These are phyloP conservation scores for Diploscapter pachys DNA, from an alignment of 1,140 invertebrate species.

Conservation along the genomic window DNA sequence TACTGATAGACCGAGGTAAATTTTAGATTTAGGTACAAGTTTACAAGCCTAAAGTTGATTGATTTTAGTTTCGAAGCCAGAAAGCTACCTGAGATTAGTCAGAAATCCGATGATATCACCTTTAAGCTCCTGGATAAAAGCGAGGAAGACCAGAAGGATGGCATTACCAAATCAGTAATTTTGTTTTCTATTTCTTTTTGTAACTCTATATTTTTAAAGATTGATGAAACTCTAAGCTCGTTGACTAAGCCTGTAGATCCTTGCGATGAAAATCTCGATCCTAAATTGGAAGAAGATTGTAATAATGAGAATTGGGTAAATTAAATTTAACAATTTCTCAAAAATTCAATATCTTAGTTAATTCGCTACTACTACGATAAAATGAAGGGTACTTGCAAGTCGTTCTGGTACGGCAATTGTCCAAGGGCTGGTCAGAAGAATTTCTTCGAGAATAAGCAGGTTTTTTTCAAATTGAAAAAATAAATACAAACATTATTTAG, in stretches of 20 bases:
- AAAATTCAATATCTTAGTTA: neutral
- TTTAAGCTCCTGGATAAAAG: neutral
- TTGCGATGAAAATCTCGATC: constrained; percentile 27
- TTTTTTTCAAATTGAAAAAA: neutral
- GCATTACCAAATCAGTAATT: neutral
- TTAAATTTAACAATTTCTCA: neutral
- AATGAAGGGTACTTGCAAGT: constrained; percentile 31
- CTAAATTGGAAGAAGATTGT: constrained; percentile 29
- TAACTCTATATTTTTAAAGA: neutral
- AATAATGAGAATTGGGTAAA: constrained; percentile 22
- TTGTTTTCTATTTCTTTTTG: neutral
- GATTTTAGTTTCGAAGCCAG: too few relatives aligned
- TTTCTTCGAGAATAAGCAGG: constrained; percentile 42
- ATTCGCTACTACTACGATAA: constrained; percentile 21
- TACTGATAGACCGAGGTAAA: too few relatives aligned
- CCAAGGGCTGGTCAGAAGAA: constrained; percentile 36
- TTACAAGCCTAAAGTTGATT: too few relatives aligned
- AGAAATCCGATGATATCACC: too few relatives aligned
- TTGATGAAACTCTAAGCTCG: neutral
- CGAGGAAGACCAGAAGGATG: constrained; percentile 1
- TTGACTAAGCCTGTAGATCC: constrained; percentile 17
- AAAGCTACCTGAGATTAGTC: too few relatives aligned
- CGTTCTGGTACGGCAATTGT: constrained; percentile 53
- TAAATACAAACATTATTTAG: neutral
- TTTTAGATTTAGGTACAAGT: too few relatives aligned